phyloP scores from a whole-genome alignment of 2,888 invertebrate genomes.

The Caenorhabditis sp. region DNA sequence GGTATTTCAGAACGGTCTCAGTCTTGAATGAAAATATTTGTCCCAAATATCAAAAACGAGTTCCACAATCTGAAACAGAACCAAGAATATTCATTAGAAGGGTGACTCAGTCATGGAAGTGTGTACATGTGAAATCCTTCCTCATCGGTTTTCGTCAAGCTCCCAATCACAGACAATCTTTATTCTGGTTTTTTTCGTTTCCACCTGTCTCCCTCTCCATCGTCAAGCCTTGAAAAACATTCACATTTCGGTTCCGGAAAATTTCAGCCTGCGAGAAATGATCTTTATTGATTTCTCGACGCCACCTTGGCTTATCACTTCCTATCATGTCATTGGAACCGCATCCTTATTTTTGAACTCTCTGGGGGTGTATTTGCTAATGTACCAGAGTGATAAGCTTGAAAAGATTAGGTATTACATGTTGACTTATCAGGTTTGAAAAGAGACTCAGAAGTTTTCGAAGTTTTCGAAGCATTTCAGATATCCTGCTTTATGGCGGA shows the following conservation, averaged over 20 bases:
- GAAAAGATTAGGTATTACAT: constrained; percentile 12
- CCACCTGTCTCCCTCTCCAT: background rate
- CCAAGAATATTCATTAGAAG: too few relatives aligned
- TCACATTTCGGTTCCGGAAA: background rate
- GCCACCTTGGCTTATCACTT: constrained; percentile 13
- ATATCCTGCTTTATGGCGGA: background rate
- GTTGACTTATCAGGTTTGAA: constrained; percentile 26
- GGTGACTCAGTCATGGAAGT: too few relatives aligned
- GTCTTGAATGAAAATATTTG: too few relatives aligned
- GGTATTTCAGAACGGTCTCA: too few relatives aligned
- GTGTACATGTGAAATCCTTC: too few relatives aligned
- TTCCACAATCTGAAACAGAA: too few relatives aligned
- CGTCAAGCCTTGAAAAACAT: background rate
- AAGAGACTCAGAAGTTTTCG: background rate
- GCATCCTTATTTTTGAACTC: constrained; percentile 3
- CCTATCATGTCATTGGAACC: constrained; percentile 14
- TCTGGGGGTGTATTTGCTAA: background rate
- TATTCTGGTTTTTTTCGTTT: too few relatives aligned
- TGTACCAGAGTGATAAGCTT: constrained; percentile 9
- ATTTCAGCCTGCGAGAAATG: too few relatives aligned
- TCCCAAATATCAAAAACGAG: too few relatives aligned
- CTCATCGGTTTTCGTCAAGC: too few relatives aligned
- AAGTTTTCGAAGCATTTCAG: background rate
- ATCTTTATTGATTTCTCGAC: constrained; percentile 6
- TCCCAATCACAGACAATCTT: too few relatives aligned